Percentiles rank a stretch among this genome's conserved stretches.
Evolutionary conservation across 2,797 vertebrate species (phyloP).

Genomic region (Arnoldichthys spilopterus): DNA sequence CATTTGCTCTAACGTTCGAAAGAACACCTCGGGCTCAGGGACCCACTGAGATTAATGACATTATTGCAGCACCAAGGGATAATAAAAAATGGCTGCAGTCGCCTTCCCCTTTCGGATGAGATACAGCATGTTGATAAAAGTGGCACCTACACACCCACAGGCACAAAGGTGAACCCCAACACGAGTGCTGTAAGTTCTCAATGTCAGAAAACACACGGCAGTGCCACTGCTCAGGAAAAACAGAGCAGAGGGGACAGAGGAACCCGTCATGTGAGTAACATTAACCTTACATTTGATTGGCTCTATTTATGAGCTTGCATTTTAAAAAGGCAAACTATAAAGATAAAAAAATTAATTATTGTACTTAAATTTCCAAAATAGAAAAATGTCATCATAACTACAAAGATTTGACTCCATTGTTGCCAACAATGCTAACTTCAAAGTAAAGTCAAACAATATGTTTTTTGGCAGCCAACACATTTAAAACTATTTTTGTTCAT

Average conservation of each 20-base stretch:
- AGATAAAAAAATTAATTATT: neutral
- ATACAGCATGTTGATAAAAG: conserved; percentile 42
- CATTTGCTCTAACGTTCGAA: conserved; percentile 23
- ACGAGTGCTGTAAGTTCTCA: conserved; percentile 23
- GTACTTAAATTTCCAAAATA: neutral
- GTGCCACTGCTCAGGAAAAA: conserved; percentile 30
- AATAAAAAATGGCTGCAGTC: conserved; percentile 36
- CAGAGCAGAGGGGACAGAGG: neutral
- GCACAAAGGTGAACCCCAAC: conserved; percentile 41
- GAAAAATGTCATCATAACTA: no score
- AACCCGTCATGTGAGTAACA: neutral
- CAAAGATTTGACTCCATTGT: no score
- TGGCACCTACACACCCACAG: neutral
- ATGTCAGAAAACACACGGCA: conserved; percentile 26
- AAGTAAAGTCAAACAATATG: no score
- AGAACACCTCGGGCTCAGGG: conserved; percentile 37
- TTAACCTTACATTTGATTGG: neutral
- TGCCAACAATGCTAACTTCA: no score
- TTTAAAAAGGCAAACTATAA: neutral
- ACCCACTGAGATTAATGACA: conserved; percentile 46
- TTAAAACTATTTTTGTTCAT: no score
- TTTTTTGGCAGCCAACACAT: no score
- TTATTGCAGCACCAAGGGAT: conserved; percentile 37
- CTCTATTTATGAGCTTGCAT: neutral
- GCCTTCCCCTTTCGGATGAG: conserved; percentile 13